Evolutionary conservation across 2,797 vertebrate species (phyloP), one percentile per base, ranked within the genome.

Genomic region (Selene dorsalis): DNA sequence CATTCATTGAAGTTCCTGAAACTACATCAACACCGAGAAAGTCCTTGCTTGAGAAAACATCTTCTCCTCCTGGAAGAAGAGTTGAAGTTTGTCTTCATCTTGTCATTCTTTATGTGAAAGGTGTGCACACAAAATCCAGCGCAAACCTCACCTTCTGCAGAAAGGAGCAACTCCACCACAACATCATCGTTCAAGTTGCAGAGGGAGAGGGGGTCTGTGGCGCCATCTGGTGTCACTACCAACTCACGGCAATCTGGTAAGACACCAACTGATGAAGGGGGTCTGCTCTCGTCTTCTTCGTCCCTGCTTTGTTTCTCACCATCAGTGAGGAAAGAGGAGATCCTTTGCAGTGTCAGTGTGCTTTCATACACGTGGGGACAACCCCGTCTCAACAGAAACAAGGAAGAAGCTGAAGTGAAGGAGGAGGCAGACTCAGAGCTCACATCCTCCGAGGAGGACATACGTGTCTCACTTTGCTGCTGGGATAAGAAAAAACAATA

Each of bases 201-300:
- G 28, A 83, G 52, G 35, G 53, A 75, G 68, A 74, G 0, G 0
- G 59, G 66, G 48, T 83, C 30, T 82, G 72, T 83, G 64, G 81
- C 22, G 20, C 88, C 88, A 80, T 89, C 93, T 91, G 83, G 74
- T 86, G 91, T 84, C 73, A 68, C 11, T 6, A 47, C 66, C n/a
- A 76, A 47, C 63, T 89, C 78, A 50, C 67, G 57, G 50, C 63
- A 72, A 3, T 69, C 71, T 22, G 53, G 13, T 1, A 68, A 43
- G 26, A 10, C 26, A 2, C 59, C 75, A 3, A 8, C 18, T 10
- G 69, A 63, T 20, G 70, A 71, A 6, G 71, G 20, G 4, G 50
- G 56, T 59, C 61, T 22, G 24, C 81, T 80, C 11, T 24, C 50
- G 50, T 77, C 83, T 3, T 74, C 55, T 14, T 66, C 66, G 20